Percentiles rank a stretch among this genome's conserved stretches.
phyloP scores from a whole-genome alignment of 2,888 invertebrate species.

The Merodon equestris region DNA sequence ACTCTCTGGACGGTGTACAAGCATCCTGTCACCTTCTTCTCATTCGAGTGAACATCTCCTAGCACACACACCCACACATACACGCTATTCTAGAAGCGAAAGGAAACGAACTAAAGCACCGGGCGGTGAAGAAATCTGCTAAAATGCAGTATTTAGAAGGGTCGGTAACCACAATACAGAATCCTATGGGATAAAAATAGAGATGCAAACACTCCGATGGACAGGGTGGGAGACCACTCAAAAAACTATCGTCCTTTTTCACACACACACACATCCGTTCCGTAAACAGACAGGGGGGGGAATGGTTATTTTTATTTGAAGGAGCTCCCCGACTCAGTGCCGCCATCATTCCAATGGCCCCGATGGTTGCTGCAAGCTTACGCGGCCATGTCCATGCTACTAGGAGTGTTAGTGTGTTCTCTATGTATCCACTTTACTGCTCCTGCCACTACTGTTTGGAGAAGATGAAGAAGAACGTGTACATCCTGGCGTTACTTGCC shows the following conservation, averaged over 20 bases:
- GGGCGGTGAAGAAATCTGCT: constrained; percentile 9
- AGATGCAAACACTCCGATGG: constrained; percentile 41
- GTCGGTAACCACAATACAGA: constrained; percentile 59
- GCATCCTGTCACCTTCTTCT: constrained; percentile 54
- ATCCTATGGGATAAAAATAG: constrained; percentile 57
- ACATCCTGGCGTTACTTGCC: constrained; percentile 39
- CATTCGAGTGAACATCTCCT: constrained; percentile 37
- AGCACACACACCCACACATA: neutral
- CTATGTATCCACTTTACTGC: constrained; percentile 49
- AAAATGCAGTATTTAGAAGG: constrained; percentile 52
- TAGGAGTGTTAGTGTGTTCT: constrained; percentile 46
- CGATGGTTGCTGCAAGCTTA: constrained; percentile 43
- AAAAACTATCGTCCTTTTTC: constrained; percentile 38
- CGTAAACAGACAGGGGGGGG: constrained; percentile 5
- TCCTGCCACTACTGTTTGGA: constrained; percentile 20
- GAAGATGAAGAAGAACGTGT: constrained; percentile 41
- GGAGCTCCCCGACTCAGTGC: neutral
- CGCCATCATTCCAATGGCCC: no score
- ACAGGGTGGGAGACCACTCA: constrained; percentile 19
- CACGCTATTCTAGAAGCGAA: no score
- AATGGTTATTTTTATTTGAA: constrained; percentile 16
- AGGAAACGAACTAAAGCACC: constrained; percentile 8
- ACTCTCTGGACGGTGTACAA: constrained; percentile 46
- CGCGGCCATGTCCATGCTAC: constrained; percentile 7
- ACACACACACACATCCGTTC: neutral